These are phyloP conservation scores for Miltochrista miniata DNA, from an alignment of 2,888 invertebrate genomes.

Conservation along the genomic window DNA sequence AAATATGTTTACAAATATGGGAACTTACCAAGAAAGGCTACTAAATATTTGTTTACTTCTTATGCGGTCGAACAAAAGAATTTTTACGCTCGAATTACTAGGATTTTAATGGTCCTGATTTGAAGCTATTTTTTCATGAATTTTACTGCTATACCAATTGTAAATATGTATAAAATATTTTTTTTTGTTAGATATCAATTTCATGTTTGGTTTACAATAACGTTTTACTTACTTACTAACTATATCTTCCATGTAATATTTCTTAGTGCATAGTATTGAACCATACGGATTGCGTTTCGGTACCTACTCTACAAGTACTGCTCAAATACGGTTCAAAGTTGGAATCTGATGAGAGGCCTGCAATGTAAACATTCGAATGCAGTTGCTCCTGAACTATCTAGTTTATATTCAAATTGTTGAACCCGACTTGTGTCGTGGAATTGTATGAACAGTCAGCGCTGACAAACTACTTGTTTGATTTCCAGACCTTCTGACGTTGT, in stretches of 20 bases:
- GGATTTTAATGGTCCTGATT: too few species aligned
- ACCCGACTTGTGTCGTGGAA: slow-evolving; percentile 37
- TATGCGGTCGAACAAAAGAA: too few species aligned
- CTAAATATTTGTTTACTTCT: neutral
- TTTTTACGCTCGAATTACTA: too few species aligned
- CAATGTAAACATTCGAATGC: slow-evolving; percentile 49
- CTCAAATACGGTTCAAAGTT: slow-evolving; percentile 35
- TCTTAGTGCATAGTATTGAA: too few species aligned
- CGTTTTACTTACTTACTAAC: too few species aligned
- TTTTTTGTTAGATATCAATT: too few species aligned
- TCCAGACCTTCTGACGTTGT: slow-evolving; percentile 28
- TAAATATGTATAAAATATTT: too few species aligned
- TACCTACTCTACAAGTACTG: slow-evolving; percentile 21
- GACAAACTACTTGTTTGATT: slow-evolving; percentile 31
- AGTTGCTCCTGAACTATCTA: slow-evolving; percentile 46
- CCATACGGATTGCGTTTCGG: slow-evolving; percentile 19
- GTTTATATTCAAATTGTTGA: slow-evolving; percentile 67
- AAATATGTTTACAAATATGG: neutral
- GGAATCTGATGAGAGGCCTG: slow-evolving; percentile 23
- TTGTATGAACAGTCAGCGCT: slow-evolving; percentile 36
- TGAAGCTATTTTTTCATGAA: too few species aligned
- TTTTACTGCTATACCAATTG: too few species aligned
- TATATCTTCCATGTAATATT: too few species aligned
- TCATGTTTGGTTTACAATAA: too few species aligned
- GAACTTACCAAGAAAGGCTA: neutral